Base-by-base conservation (phyloP, 1,140 invertebrate species). In the Hypothenemus hampei region DNA sequence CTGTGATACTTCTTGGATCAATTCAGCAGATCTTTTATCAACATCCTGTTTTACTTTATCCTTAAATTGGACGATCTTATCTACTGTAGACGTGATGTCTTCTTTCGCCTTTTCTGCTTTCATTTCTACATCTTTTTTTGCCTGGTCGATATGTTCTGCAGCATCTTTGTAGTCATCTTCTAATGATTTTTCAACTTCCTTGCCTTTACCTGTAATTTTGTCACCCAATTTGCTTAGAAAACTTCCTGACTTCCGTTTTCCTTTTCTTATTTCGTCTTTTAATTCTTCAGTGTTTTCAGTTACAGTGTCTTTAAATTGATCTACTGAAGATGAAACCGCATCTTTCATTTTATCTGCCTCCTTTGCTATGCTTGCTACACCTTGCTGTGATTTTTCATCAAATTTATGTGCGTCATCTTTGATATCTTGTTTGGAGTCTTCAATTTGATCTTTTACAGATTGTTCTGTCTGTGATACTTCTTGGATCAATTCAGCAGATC, bases 161-260 rank as follows among this genome's bases (percentile, higher is more conserved):
- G n/a, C 6, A 29, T 29, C 26, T 7, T 29, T n/a, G n/a, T n/a
- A n/a, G n/a, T n/a, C 26, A 31, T 13, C 35, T 37, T 3, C 19
- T 11, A 13, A 23, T 26, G 24, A 19, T 57, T 57, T 51, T 21
- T 57, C 41, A 19, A 31, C 44, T 10, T 49, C 37, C 29, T 62
- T 49, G 4, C 41, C 23, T 58, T 53, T 59, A 44, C 44, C 49
- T 23, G 24, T 31, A 3, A 51, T 10, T 26, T 53, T 48, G 15
- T 58, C 53, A 31, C 46, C 47, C 13, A 60, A 26, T 53, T 57
- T 57, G 3, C 18, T 22, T 37, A 55, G 48, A 24, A 54, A 54
- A 16, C 53, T 22, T 41, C 31, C 13, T 36, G 5, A 51, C 40
- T 57, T 35, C 31, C 46, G 20, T 51, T 48, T 35, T 23, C 21